phyloP scores from a whole-genome alignment of 1,140 invertebrate genomes.

The Drosophila aff. region DNA sequence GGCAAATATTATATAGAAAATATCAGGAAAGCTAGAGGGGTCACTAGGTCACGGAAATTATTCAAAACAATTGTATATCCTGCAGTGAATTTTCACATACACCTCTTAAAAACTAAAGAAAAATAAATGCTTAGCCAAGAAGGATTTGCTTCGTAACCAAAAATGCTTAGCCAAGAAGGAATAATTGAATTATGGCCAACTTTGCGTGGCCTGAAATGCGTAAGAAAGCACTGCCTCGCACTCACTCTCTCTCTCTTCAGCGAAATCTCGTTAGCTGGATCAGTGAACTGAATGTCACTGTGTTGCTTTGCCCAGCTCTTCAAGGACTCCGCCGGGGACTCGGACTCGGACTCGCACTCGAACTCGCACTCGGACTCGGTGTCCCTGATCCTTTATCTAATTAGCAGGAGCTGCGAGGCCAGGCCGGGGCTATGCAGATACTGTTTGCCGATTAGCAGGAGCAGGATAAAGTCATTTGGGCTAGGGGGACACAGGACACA shows the following conservation, averaged over 20 bases:
- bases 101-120: no score
- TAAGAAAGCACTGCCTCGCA: neutral
- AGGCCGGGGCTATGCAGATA: conserved; percentile 14
- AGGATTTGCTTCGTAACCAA: neutral
- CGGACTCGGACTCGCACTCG: no score
- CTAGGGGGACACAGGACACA: neutral
- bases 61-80: no score
- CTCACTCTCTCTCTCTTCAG: neutral
- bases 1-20: no score
- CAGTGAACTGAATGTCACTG: conserved; percentile 10
- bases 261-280: conserved; percentile 20
- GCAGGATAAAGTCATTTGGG: conserved; percentile 56
- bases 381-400: conserved; percentile 43
- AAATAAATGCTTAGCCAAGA: no score
- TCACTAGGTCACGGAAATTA: no score
- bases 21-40: no score
- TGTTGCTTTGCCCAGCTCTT: neutral
- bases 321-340: neutral
- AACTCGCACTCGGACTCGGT: no score
- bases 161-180: conserved; percentile 8
- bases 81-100: no score
- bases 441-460: conserved; percentile 27
- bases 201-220: neutral
- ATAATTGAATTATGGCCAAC: conserved; percentile 16
- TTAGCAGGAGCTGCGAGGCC: conserved; percentile 24